A percentile compares a stretch with the other conserved stretches of the same genome.
Evolutionary conservation across 2,797 vertebrate species (phyloP).

Genomic region (Karalla daura): DNA sequence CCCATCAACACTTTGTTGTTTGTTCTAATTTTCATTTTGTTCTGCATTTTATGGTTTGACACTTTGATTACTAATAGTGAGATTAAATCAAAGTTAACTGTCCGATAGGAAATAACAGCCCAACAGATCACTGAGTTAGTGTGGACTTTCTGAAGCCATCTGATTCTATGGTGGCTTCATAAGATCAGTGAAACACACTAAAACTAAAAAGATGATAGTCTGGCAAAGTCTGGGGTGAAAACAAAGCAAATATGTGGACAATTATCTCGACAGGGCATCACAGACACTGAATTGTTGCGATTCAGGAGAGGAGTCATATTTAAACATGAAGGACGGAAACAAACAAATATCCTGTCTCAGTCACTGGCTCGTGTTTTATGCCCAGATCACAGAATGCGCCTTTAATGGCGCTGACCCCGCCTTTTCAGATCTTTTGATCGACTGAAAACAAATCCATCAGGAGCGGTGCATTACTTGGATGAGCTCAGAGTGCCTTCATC

Average conservation of each 20-base stretch:
- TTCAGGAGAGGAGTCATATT: no score
- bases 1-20: neutral
- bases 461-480: slow-evolving; percentile 37
- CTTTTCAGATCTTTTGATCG: slow-evolving; percentile 47
- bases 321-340: no score
- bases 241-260: neutral
- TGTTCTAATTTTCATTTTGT: slow-evolving; percentile 18
- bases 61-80: neutral
- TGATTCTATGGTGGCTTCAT: no score
- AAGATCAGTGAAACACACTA: neutral
- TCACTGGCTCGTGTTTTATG: no score
- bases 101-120: neutral
- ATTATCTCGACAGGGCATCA: neutral
- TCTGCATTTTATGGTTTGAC: neutral
- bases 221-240: neutral
- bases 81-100: neutral
- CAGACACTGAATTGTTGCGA: no score
- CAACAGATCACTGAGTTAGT: no score
- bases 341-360: no score
- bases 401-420: slow-evolving; percentile 2
- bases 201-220: neutral
- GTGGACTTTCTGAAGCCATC: no score
- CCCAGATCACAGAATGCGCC: no score
- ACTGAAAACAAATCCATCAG: slow-evolving; percentile 40
- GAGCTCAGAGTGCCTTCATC: slow-evolving; percentile 46